Percentiles rank a stretch among this genome's conserved stretches.
Evolutionary conservation across 2,888 invertebrate species (phyloP).

Genomic region (Tipula lateralis): DNA sequence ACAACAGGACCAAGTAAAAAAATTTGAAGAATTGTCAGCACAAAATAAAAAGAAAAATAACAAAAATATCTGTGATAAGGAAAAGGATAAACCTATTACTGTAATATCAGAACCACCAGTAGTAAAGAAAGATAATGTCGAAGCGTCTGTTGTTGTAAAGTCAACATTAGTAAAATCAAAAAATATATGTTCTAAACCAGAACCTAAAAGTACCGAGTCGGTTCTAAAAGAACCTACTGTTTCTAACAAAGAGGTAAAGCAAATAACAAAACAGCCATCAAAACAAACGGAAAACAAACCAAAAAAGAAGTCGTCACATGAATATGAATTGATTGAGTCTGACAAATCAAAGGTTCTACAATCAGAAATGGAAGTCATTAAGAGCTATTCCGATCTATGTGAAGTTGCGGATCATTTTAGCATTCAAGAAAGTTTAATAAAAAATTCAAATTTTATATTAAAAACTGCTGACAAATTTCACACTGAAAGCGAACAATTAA

Average conservation of each 20-base stretch:
- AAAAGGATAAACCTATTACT: background rate
- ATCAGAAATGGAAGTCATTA: background rate
- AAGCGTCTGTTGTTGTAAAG: background rate
- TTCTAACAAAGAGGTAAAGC: background rate
- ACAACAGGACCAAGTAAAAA: background rate
- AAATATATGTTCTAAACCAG: background rate
- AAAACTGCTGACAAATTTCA: background rate
- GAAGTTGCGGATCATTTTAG: slow-evolving; percentile 24
- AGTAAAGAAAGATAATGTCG: background rate
- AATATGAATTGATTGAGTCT: background rate
- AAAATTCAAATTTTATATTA: slow-evolving; percentile 26
- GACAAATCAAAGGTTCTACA: background rate
- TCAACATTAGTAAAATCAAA: background rate
- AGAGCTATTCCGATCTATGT: background rate
- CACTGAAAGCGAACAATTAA: background rate
- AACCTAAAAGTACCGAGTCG: background rate
- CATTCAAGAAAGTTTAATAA: slow-evolving; percentile 32
- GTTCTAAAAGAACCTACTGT: slow-evolving; percentile 14
- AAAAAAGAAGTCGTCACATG: background rate
- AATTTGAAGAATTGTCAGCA: slow-evolving; percentile 19
- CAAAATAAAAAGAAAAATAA: slow-evolving; percentile 14
- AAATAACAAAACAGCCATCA: slow-evolving; percentile 21
- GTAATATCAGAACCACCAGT: background rate
- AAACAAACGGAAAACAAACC: background rate
- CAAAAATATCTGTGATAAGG: background rate